A percentile compares a stretch with the other conserved stretches of the same genome.
Conservation (phyloP, 2,113 vertebrate genomes). For the Epinephelus fuscoguttatus region DNA sequence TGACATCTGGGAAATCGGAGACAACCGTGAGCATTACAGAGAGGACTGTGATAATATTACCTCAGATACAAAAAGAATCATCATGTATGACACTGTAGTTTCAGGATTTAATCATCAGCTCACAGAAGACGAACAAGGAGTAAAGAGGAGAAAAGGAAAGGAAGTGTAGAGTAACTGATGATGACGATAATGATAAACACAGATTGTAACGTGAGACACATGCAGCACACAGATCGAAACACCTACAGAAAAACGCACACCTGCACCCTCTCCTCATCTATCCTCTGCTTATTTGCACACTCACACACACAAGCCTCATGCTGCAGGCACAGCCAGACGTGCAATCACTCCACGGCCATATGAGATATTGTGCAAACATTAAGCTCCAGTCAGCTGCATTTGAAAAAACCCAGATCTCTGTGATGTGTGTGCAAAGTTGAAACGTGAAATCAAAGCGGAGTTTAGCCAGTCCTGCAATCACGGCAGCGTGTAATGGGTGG, state of each 20-base stretch:
- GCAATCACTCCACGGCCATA: background rate
- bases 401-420: slow-evolving; percentile 9
- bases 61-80: background rate
- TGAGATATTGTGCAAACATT: slow-evolving; percentile 34
- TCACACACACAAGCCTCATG: background rate
- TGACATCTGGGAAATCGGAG: background rate
- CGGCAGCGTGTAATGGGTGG: slow-evolving; percentile 23
- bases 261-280: slow-evolving; percentile 3
- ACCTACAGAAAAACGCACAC: slow-evolving; percentile 10
- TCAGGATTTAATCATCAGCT: background rate
- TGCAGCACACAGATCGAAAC: background rate
- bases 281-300: background rate
- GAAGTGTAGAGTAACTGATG: background rate
- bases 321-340: background rate
- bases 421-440: slow-evolving; percentile 39
- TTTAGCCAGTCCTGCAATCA: slow-evolving; percentile 28
- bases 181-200: slow-evolving; percentile 33
- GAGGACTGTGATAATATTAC: background rate
- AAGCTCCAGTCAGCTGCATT: slow-evolving; percentile 8
- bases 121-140: background rate
- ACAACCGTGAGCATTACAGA: background rate
- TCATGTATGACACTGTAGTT: background rate
- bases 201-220: background rate
- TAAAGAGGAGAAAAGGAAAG: background rate
- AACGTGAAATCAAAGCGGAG: slow-evolving; percentile 36